Evolutionary conservation across 2,888 invertebrate genomes (phyloP).

Genomic region (Sericinus montela): DNA sequence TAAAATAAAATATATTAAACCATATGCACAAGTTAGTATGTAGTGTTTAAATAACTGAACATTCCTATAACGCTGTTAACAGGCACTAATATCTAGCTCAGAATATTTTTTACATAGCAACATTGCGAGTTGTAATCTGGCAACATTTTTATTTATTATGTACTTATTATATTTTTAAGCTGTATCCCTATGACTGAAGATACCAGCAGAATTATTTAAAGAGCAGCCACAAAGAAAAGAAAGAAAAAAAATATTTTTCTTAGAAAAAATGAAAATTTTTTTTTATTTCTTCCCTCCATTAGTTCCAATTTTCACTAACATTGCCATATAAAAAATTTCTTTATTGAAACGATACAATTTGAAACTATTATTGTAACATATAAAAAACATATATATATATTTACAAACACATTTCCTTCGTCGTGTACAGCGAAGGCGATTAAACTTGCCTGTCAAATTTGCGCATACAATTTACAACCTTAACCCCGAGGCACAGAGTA

Average conservation of each 20-base stretch:
- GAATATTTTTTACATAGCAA: slow-evolving; percentile 3
- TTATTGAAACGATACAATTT: background rate
- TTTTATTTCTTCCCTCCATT: too few relatives aligned
- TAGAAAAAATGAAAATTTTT: too few relatives aligned
- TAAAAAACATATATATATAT: slow-evolving; percentile 10
- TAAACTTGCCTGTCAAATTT: background rate
- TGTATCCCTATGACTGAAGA: too few relatives aligned
- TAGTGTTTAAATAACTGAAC: slow-evolving; percentile 52
- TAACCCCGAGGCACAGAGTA: background rate
- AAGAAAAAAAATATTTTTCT: too few relatives aligned
- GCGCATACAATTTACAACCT: background rate
- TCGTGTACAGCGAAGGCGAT: background rate
- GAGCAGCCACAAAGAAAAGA: too few relatives aligned
- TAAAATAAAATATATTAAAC: slow-evolving; percentile 64
- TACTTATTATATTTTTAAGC: too few relatives aligned
- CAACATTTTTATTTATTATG: too few relatives aligned
- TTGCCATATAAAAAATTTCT: too few relatives aligned
- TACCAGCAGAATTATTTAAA: too few relatives aligned
- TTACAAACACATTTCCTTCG: slow-evolving; percentile 2
- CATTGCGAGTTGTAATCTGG: slow-evolving; percentile 1
- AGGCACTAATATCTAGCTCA: slow-evolving; percentile 4
- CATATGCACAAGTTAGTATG: slow-evolving; percentile 51
- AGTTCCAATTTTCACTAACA: too few relatives aligned
- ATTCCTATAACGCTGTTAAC: slow-evolving; percentile 6
- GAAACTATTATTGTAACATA: background rate